A percentile compares a stretch with the other conserved stretches of the same genome.
These are phyloP conservation scores for Dendrolimus punctatus DNA, from an alignment of 1,140 invertebrate species.

Conservation along the genomic window DNA sequence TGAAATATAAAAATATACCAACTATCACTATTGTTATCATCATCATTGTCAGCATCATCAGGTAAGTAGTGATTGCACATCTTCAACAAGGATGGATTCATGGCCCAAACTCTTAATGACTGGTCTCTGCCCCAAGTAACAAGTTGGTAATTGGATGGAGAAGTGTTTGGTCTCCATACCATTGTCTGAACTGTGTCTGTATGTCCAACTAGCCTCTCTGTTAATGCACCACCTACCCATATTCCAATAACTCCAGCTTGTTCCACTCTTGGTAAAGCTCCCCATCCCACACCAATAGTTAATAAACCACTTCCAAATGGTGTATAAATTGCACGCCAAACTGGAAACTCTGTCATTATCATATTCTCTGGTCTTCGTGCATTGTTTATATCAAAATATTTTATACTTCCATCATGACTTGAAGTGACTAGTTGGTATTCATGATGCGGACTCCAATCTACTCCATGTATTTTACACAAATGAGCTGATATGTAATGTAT, in stretches of 20 bases:
- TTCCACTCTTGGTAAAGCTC: slow-evolving; percentile 62
- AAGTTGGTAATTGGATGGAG: slow-evolving; percentile 85
- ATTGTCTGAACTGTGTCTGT: slow-evolving; percentile 96
- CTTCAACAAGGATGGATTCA: slow-evolving; percentile 88
- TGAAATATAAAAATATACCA: slow-evolving; percentile 17
- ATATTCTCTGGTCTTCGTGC: slow-evolving; percentile 86
- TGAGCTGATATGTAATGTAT: slow-evolving; percentile 95
- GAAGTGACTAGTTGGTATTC: slow-evolving; percentile 92
- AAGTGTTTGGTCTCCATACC: slow-evolving; percentile 86
- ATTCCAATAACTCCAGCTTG: slow-evolving; percentile 67
- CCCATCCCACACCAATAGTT: slow-evolving; percentile 80
- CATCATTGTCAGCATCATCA: slow-evolving; percentile 62
- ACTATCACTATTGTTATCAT: slow-evolving; percentile 64
- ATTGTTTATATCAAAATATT: slow-evolving; percentile 94
- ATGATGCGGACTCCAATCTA: slow-evolving; percentile 92
- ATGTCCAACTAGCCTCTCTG: slow-evolving; percentile 86
- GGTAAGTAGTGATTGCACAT: slow-evolving; percentile 75
- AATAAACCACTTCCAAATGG: slow-evolving; percentile 94
- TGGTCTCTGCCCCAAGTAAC: slow-evolving; percentile 97
- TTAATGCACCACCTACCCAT: slow-evolving; percentile 59
- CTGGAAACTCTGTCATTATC: slow-evolving; percentile 88
- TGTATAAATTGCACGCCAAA: slow-evolving; percentile 94
- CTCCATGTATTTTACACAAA: slow-evolving; percentile 92
- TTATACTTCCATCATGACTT: slow-evolving; percentile 95
- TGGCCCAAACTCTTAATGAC: slow-evolving; percentile 90